These are phyloP conservation scores for Bufo bufo DNA, from an alignment of 2,113 vertebrate genomes.

Conservation along the genomic window DNA sequence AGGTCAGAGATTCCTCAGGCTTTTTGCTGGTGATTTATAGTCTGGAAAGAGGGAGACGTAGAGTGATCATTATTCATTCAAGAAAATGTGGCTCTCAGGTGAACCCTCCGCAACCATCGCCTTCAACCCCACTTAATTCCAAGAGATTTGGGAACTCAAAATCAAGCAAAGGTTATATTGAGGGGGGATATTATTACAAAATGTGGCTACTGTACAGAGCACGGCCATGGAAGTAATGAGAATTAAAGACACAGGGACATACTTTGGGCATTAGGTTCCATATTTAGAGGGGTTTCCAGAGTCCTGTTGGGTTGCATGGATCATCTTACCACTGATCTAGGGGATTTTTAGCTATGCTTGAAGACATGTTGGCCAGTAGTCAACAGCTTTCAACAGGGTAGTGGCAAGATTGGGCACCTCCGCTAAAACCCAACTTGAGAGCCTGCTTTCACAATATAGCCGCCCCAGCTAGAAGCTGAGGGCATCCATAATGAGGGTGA, in stretches of 20 bases:
- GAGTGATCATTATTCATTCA: constrained; percentile 42
- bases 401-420: too few relatives aligned
- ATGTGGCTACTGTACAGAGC: neutral
- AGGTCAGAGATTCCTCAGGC: constrained; percentile 48
- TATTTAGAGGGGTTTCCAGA: neutral
- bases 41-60: neutral
- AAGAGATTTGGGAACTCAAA: neutral
- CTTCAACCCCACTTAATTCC: constrained; percentile 1
- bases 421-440: too few relatives aligned
- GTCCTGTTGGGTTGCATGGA: too few relatives aligned
- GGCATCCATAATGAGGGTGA: too few relatives aligned
- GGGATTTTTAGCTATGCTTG: too few relatives aligned
- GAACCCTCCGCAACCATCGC: neutral
- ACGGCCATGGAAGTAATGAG: neutral
- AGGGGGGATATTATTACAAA: constrained; percentile 12
- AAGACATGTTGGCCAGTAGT: too few relatives aligned
- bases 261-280: neutral
- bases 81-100: constrained; percentile 18
- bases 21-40: constrained; percentile 55
- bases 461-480: too few relatives aligned
- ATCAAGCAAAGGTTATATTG: constrained; percentile 11
- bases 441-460: too few relatives aligned
- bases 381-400: too few relatives aligned
- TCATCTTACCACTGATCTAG: too few relatives aligned
- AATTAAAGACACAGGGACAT: neutral